Percentiles rank a stretch among this genome's conserved stretches.
Evolutionary conservation across 2,888 invertebrate genomes (phyloP).

Genomic region (Dendrolimus houi): DNA sequence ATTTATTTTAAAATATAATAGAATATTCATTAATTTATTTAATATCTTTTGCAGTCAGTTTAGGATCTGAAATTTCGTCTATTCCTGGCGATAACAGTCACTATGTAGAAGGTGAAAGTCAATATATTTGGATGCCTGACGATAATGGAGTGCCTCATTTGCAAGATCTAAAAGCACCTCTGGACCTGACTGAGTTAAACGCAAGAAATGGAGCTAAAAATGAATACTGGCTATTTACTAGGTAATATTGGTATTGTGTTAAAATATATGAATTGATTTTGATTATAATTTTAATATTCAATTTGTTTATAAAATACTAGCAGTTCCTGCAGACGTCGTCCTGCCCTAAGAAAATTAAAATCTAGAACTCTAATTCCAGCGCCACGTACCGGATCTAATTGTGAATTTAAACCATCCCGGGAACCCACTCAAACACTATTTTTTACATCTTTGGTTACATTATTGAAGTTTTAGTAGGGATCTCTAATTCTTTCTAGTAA

Average conservation of each 20-base stretch:
- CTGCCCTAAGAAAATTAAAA: no score
- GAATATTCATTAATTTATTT: constrained; percentile 4
- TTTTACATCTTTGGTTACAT: no score
- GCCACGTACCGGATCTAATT: no score
- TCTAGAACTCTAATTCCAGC: no score
- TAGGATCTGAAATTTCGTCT: constrained; percentile 24
- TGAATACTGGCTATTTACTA: constrained; percentile 43
- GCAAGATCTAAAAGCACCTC: constrained; percentile 36
- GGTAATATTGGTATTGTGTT: constrained; percentile 14
- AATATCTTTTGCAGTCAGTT: constrained; percentile 21
- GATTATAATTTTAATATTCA: no score
- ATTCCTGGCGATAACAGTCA: constrained; percentile 41
- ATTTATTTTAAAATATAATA: neutral
- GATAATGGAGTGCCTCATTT: constrained; percentile 35
- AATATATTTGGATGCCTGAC: constrained; percentile 49
- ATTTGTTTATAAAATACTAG: no score
- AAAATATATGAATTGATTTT: no score
- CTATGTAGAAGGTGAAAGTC: constrained; percentile 43
- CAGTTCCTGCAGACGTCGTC: no score
- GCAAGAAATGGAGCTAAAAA: constrained; percentile 38
- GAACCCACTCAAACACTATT: no score
- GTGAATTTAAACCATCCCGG: no score
- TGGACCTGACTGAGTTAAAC: constrained; percentile 16
- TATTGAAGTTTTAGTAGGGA: no score
- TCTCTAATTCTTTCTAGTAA: no score